Evolutionary conservation across 2,797 vertebrate genomes (phyloP).

Genomic region (Rhynchotus rufescens): DNA sequence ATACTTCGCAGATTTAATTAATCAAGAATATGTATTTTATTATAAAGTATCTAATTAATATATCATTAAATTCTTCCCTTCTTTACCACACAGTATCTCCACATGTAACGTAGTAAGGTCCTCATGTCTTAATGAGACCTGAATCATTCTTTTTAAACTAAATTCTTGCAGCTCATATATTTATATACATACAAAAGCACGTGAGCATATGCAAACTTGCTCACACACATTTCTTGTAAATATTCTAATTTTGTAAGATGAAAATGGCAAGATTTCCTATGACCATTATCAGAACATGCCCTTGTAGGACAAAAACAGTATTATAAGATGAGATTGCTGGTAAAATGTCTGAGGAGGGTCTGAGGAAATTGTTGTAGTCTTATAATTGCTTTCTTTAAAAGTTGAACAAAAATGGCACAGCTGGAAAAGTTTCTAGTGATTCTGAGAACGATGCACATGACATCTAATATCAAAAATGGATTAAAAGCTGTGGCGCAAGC

Average conservation of each 20-base stretch:
- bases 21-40: slow-evolving; percentile 76
- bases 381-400: slow-evolving; percentile 7
- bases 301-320: not conserved
- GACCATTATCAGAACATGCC: not conserved
- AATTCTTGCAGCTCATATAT: not conserved
- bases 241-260: not conserved
- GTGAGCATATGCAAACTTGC: not conserved
- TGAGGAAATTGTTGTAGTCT: not conserved
- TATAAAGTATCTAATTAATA: slow-evolving; percentile 65
- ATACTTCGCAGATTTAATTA: slow-evolving; percentile 78
- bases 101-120: slow-evolving; percentile 11
- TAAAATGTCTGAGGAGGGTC: not conserved
- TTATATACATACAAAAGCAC: not conserved
- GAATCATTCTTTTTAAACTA: not conserved
- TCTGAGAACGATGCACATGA: not conserved
- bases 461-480: not conserved
- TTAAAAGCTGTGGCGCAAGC: not conserved
- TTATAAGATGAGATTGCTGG: not conserved
- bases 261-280: not conserved
- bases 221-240: not conserved
- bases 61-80: slow-evolving; percentile 37
- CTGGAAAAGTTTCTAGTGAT: not conserved
- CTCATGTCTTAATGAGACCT: slow-evolving; percentile 9
- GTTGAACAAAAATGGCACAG: not conserved
- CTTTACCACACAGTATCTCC: slow-evolving; percentile 21